Percentiles rank a stretch among this genome's conserved stretches.
Conservation (phyloP, 2,797 vertebrate species). For the Pangasius sanitwongsei region DNA sequence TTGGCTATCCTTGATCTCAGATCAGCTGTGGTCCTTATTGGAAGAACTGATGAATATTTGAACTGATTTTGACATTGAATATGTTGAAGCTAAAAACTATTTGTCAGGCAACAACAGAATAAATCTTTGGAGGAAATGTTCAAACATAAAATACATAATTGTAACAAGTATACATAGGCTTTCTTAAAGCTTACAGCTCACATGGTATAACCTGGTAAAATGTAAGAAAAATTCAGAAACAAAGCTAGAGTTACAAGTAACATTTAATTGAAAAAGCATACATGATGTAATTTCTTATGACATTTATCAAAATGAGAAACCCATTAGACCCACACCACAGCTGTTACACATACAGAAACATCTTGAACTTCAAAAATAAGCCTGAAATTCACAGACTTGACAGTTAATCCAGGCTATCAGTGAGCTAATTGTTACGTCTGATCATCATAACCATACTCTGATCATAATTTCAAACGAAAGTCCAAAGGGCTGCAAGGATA, state of each 20-base stretch:
- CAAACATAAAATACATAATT: neutral
- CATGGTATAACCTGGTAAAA: neutral
- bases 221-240: neutral
- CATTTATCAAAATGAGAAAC: neutral
- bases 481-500: neutral
- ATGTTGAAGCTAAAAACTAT: neutral
- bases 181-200: neutral
- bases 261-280: neutral
- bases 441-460: neutral
- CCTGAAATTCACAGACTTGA: neutral
- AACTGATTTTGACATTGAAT: neutral
- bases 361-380: neutral
- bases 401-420: neutral
- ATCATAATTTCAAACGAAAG: neutral
- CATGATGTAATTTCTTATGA: neutral
- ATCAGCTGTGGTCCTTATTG: neutral
- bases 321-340: neutral
- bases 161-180: neutral
- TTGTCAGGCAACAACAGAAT: neutral
- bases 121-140: neutral
- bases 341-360: neutral
- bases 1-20: neutral
- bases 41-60: neutral
- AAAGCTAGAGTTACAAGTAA: neutral
- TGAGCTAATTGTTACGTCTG: neutral